Conservation (phyloP, 2,888 invertebrate genomes). For the Apoda limacodes region DNA sequence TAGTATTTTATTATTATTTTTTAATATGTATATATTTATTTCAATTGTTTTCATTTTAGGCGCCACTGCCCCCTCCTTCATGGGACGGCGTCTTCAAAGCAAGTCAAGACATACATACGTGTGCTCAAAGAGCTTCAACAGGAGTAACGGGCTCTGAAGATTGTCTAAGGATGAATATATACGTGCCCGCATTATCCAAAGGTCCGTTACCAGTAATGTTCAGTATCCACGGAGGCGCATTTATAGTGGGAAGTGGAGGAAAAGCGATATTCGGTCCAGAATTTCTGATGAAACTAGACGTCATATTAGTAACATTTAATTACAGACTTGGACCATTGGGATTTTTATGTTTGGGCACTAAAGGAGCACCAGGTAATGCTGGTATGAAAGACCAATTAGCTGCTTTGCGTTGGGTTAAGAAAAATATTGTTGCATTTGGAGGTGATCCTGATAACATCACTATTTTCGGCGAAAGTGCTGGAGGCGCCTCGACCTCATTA, state of each 20-base stretch:
- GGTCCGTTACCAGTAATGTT: constrained; percentile 39
- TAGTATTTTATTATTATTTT: too few relatives aligned
- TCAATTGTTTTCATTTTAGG: too few relatives aligned
- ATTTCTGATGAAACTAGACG: constrained; percentile 27
- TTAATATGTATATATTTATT: too few relatives aligned
- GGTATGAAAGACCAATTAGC: constrained; percentile 34
- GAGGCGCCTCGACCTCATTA: constrained; percentile 34
- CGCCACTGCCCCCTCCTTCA: constrained; percentile 45
- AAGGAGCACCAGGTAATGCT: constrained; percentile 29
- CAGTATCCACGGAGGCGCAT: constrained; percentile 51
- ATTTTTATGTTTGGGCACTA: constrained; percentile 27
- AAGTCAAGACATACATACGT: constrained; percentile 38
- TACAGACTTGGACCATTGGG: constrained; percentile 33
- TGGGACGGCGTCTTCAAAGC: constrained; percentile 53
- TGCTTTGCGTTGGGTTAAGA: constrained; percentile 27
- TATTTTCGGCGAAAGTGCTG: constrained; percentile 31
- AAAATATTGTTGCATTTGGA: constrained; percentile 29
- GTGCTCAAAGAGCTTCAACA: constrained; percentile 33
- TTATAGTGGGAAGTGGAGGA: constrained; percentile 35
- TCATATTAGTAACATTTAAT: constrained; percentile 36
- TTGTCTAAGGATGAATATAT: constrained; percentile 27
- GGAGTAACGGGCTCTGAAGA: constrained; percentile 34
- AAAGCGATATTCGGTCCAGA: constrained; percentile 25
- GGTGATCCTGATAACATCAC: too few relatives aligned
- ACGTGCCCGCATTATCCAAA: constrained; percentile 23